These are phyloP conservation scores for Phasianus colchicus DNA, from an alignment of 2,113 vertebrate genomes.

Conservation along the genomic window DNA sequence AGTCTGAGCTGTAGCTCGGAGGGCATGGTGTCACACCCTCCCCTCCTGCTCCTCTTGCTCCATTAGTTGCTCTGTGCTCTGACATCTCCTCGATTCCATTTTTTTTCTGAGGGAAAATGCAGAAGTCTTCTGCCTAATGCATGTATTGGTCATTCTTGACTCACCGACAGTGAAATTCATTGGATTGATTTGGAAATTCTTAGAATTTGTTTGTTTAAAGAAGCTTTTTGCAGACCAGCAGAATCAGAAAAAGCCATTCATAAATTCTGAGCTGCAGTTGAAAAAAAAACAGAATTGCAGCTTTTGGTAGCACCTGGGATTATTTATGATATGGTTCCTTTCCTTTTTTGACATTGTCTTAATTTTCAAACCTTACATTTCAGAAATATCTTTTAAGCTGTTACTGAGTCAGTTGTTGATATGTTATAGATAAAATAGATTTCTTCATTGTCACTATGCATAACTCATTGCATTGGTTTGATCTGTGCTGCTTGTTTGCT, in stretches of 20 bases:
- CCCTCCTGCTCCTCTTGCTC: background rate
- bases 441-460: background rate
- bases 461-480: background rate
- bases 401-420: background rate
- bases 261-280: background rate
- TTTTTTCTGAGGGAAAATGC: background rate
- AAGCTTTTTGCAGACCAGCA: background rate
- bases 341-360: background rate
- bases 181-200: background rate
- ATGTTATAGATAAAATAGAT: background rate
- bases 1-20: slow-evolving; percentile 38
- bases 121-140: background rate
- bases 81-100: background rate
- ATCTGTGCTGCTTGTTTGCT: background rate
- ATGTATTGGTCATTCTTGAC: background rate
- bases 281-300: background rate
- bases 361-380: background rate
- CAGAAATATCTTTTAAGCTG: background rate
- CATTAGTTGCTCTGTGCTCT: background rate
- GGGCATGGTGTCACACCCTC: slow-evolving; percentile 45
- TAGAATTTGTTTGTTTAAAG: background rate
- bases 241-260: background rate
- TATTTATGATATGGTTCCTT: background rate
- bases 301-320: background rate
- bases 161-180: background rate